Evolutionary conservation across 2,888 invertebrate species (phyloP).

Genomic region (Nemotelus nigrinus): DNA sequence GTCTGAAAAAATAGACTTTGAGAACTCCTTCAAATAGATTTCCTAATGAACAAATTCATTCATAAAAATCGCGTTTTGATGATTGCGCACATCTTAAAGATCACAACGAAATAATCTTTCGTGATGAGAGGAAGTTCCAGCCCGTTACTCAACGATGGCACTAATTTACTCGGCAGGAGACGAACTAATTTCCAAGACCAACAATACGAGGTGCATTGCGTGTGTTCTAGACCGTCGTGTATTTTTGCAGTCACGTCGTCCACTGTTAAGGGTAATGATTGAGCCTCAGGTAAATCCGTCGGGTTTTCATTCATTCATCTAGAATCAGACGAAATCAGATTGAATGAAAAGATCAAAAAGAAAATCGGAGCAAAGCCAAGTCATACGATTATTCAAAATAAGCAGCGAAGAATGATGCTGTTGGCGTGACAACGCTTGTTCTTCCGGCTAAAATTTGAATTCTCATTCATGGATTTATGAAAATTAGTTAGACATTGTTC

Average conservation of each 20-base stretch:
- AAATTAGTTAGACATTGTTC: no score
- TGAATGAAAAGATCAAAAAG: not conserved
- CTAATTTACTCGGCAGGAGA: conserved; percentile 32
- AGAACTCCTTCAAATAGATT: not conserved
- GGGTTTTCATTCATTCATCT: not conserved
- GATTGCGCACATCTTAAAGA: conserved; percentile 3
- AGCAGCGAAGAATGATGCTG: not conserved
- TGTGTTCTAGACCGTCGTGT: not conserved
- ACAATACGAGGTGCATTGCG: not conserved
- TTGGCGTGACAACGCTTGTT: not conserved
- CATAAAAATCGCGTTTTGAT: conserved; percentile 27
- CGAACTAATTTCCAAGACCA: conserved; percentile 11
- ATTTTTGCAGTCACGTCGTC: not conserved
- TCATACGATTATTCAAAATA: no score
- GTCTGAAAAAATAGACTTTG: not conserved
- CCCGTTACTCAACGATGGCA: conserved; percentile 37
- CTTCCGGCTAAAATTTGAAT: not conserved
- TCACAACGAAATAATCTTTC: not conserved
- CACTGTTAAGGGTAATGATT: not conserved
- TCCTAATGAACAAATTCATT: conserved; percentile 15
- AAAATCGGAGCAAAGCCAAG: no score
- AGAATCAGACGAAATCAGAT: not conserved
- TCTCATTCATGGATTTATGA: no score
- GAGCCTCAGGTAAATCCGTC: not conserved
- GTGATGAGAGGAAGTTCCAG: conserved; percentile 14